Evolutionary conservation across 2,888 invertebrate species (phyloP), one percentile per base, ranked within the genome.

Genomic region (Ophonus ardosiacus): DNA sequence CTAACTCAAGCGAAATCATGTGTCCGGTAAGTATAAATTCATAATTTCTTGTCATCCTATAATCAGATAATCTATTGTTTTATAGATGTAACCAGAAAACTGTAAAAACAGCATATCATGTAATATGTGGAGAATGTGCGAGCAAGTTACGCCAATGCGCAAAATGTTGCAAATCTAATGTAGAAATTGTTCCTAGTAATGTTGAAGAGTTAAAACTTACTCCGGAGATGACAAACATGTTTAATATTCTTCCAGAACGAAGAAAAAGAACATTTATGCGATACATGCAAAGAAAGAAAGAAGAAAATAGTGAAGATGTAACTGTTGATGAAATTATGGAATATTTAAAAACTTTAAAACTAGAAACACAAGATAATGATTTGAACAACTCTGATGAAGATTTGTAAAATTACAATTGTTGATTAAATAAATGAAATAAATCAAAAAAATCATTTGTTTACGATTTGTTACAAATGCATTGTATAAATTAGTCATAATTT

Each of bases 41-140:
- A 7, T 61, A 56, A 81, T 10, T 63, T 13, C 15, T 84, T 21
- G 13, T 31, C 13, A 6, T 13, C 13, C 4, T 51, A 31, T 31
- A 51, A 51, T 51, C 1, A 51, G 85, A 15, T 80, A n/a, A n/a
- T n/a, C n/a, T n/a, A n/a, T n/a, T n/a, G 1, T 61, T 81, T 92
- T 1, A 89, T 7, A 91, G 91, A 86, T 94, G 97, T 90, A 92
- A 93, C 38, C 92, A 94, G 88, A 97, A 95, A 91, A 92, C 92
- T 71, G 93, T 97, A 0, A 96, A 94, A 90, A 92, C 94, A 89
- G 96, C 98, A 0, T 98, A 98, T 90, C 97, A 97, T 90, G 95
- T 95, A 13, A 93, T 97, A 87, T 98, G 98, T 90, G 90, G 91
- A 0, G 92, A 93, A 40, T 98, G 98, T 92, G 94, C 96, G 0